Evolutionary conservation across 2,797 vertebrate species (phyloP), one percentile per base, ranked within the genome.

Genomic region (Danio albolineatus): DNA sequence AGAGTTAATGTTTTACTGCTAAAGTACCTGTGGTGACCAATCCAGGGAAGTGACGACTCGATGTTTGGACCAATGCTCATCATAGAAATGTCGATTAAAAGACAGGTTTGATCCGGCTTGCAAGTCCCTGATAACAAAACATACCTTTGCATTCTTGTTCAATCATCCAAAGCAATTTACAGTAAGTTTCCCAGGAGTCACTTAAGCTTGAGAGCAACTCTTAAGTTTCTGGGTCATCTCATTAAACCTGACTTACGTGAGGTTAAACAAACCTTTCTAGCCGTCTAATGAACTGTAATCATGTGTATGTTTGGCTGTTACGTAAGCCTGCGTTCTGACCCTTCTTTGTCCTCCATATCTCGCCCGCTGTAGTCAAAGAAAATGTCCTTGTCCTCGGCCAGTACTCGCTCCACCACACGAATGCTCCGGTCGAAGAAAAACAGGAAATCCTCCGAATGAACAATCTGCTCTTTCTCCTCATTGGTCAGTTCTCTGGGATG

Each of bases 1-100:
- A 49, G 3, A 53, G 28, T 19, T 16, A 61, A 51, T 61, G 44
- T 60, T 53, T 39, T n/a, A 12, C 46, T 10, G 46, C 39, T 51
- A 53, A 60, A 90, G 89, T 94, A 96, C 95, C 94, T 96, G 95
- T 78, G 94, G 92, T 81, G 95, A 96, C 95, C 95, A 96, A 76
- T 96, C 95, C 88, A 96, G 92, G 76, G 95, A 95, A 44, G 95
- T 96, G 83, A 96, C 95, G 0, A 96, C 95, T 59, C 95, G 93
- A 83, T 95, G 95, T 84, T 96, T 96, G 41, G 95, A 95, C 95
- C 95, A 96, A 85, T 96, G 95, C 56, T 96, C 95, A 83, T 96
- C 94, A 46, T 95, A 96, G 85, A 96, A 96, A 2, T 95, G 92
- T 44, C 94, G 94, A 79, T 92, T 95, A 87, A 95, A 95, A 78